Base-by-base conservation (phyloP, 2,888 invertebrate genomes). In the Formica aserva region DNA sequence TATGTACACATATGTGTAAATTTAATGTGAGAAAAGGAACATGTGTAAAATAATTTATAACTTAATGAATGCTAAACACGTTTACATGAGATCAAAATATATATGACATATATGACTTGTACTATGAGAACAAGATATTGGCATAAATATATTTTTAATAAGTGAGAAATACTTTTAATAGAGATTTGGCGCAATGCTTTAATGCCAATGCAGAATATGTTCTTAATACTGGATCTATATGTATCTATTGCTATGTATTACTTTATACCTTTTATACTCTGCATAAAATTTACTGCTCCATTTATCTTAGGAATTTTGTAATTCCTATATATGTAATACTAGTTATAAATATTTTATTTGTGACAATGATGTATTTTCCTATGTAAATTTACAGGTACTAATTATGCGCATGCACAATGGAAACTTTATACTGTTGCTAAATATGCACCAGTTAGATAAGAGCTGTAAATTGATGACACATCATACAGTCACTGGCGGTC, bases 401-500 rank as follows among this genome's bases (percentile, higher is more conserved):
- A 63, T 78, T 74, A 67, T 89, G 65, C 67, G 80, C 75, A 65
- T 57, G 62, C 48, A 80, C 11, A 84, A 63, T 83, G 63, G 35
- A 83, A 69, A 80, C 6, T 65, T 71, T 52, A 71, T 67, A 77
- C 22, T 18, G 72, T 52, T 81, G 45, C n/a, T 41, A 57, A 65
- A 11, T 63, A 57, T 32, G 41, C 48, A 60, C 48, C 82, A 63
- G n/a, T 72, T 80, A 69, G 22, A 22, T 63, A 67, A 72, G n/a
- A n/a, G 41, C 35, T 76, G 38, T 77, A n/a, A 72, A 74, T 29
- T 45, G 67, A 57, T 41, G 66, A 9, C 52, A 18, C 57, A 81
- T 92, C 90, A 93, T 84, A 91, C 91, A 8, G 86, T 90, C 8
- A 97, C 96, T 85, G 97, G 95, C 85, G 96, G 96, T 94, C 97